phyloP scores from a whole-genome alignment of 2,797 vertebrate genomes.

The Sebastes flavidus region DNA sequence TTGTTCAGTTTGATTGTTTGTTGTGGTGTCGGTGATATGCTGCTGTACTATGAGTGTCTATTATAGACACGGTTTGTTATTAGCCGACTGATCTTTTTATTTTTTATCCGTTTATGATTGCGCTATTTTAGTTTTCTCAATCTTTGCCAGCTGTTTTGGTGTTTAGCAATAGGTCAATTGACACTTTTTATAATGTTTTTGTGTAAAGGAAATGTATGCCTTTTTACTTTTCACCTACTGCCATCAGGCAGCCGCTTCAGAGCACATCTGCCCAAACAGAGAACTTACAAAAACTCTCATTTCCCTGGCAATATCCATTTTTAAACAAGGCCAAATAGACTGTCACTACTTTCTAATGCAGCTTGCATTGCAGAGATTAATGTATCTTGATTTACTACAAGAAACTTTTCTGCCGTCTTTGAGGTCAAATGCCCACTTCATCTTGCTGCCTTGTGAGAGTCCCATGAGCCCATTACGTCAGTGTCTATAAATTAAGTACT shows the following conservation, averaged over 20 bases:
- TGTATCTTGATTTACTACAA: not conserved
- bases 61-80: no score
- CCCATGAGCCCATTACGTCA: not conserved
- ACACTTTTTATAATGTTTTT: not conserved
- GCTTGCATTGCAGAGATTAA: not conserved
- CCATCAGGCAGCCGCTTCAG: not conserved
- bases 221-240: not conserved
- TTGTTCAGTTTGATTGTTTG: no score
- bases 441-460: not conserved
- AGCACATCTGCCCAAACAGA: no score
- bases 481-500: slow-evolving; percentile 24
- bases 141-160: not conserved
- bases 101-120: not conserved
- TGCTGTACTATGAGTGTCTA: no score
- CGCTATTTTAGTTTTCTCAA: not conserved
- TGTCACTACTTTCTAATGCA: not conserved
- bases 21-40: no score
- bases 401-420: not conserved
- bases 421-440: slow-evolving; percentile 31
- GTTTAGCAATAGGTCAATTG: not conserved
- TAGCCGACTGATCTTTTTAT: accelerated
- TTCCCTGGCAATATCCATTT: not conserved
- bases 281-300: not conserved
- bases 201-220: not conserved
- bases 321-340: not conserved